Base-by-base conservation (phyloP, 2,888 invertebrate species). In the Drosophila fulvimacula region DNA sequence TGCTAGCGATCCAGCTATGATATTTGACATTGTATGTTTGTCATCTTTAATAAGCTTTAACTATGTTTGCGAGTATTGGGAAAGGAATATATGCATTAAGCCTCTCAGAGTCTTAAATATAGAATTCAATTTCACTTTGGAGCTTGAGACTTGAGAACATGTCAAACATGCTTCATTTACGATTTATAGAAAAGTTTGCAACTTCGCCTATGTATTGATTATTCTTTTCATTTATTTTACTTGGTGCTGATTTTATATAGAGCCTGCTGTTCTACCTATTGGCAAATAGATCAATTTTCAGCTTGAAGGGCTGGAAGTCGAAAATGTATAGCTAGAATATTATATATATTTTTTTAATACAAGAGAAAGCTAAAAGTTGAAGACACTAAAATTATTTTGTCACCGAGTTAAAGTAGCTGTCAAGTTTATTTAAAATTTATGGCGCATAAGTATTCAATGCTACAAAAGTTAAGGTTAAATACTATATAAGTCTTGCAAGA, bases 11-110 rank as follows among this genome's bases (percentile, higher is more conserved):
- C 17, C 17, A 39, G 17, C 39, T 39, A 13, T 38, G 39, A 53
- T 39, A 53, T 53, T 53, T 53, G 39, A 30, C 53, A 39, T 39
- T 39, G 39, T 27, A 5, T 15, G 59, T 69, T 68, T 61, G 71
- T 68, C 71, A 66, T 27, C 38, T 53, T 51, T 21, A 32, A 49
- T 30, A 11, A 11, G 48, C 48, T 30, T 30, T 10, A 27, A 27
- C 24, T 10, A n/a, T 27, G 6, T 46, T 9, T n/a, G 30, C 10
- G 17, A 30, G 30, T 30, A 3, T 11, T 30, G 17, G 5, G 30
- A 30, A 5, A 3, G 30, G 11, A 48, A 30, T 30, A 30, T 30
- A 30, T 30, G 30, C 30, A 30, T 52, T 11, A 38, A 52, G 34
- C 38, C n/a, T 27, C 11, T n/a, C n/a, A 5, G 15, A n/a, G 11